A percentile compares a stretch with the other conserved stretches of the same genome.
phyloP scores from a whole-genome alignment of 2,113 vertebrate genomes.

The Epinephelus lanceolatus region DNA sequence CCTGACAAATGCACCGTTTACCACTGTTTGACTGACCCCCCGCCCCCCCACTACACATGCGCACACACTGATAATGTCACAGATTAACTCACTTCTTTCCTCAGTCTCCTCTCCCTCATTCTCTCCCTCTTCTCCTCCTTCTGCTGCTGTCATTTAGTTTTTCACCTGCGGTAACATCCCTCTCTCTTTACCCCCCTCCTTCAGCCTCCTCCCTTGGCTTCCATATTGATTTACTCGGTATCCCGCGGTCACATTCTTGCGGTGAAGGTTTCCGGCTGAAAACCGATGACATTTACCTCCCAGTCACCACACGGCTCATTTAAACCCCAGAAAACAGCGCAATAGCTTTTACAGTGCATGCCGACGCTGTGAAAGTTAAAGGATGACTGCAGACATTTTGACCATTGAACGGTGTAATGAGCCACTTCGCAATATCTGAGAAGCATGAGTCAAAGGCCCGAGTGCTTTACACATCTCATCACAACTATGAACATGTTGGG shows the following conservation, averaged over 20 bases:
- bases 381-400: conserved; percentile 23
- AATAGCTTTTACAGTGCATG: conserved; percentile 1
- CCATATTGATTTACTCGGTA: conserved; percentile 77
- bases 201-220: conserved; percentile 56
- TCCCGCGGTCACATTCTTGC: conserved; percentile 82
- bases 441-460: neutral
- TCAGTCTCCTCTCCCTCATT: conserved; percentile 10
- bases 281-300: conserved; percentile 76
- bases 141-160: conserved; percentile 39
- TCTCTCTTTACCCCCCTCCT: conserved; percentile 23
- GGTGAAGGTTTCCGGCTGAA: conserved; percentile 81
- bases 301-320: conserved; percentile 71
- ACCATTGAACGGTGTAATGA: neutral
- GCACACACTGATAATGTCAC: conserved; percentile 19
- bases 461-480: neutral
- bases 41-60: neutral
- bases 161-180: conserved; percentile 32
- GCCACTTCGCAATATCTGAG: neutral
- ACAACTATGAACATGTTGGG: neutral
- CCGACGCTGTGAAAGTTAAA: neutral
- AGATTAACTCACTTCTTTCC: conserved; percentile 31
- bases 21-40: too few relatives aligned
- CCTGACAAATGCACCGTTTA: neutral
- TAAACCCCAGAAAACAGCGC: conserved; percentile 56
- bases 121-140: conserved; percentile 14